Conservation (phyloP, 2,888 invertebrate genomes). For the Sialis fuliginosa region DNA sequence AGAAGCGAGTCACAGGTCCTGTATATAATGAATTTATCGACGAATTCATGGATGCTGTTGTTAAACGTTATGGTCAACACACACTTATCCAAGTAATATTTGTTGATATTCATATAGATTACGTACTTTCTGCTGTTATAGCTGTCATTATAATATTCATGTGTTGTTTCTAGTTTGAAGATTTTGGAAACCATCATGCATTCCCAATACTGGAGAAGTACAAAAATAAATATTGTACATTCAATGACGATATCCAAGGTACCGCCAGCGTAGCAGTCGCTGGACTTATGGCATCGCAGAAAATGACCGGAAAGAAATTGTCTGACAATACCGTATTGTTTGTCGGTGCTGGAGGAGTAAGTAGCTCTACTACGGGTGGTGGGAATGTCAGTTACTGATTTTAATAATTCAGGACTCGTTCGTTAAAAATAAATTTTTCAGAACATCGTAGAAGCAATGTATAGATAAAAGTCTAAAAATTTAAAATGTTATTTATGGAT, state of each 20-base stretch:
- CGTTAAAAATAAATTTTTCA: no score
- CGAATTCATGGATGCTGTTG: conserved; percentile 92
- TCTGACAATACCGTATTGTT: conserved; percentile 80
- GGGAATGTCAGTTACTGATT: neutral
- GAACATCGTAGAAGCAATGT: no score
- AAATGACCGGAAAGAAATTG: conserved; percentile 64
- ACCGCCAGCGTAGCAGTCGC: conserved; percentile 93
- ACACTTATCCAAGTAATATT: conserved; percentile 75
- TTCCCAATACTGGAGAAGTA: conserved; percentile 85
- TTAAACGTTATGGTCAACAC: conserved; percentile 71
- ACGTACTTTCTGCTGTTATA: conserved; percentile 83
- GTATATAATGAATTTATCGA: conserved; percentile 88
- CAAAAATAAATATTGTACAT: conserved; percentile 81
- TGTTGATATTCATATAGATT: conserved; percentile 96
- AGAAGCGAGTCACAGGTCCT: conserved; percentile 64
- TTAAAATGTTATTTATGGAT: no score
- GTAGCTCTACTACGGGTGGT: neutral
- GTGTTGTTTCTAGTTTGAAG: conserved; percentile 36
- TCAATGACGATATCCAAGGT: conserved; percentile 98
- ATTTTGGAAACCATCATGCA: conserved; percentile 96
- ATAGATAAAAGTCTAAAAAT: no score
- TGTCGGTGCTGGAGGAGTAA: conserved; percentile 59
- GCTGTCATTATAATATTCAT: conserved; percentile 42
- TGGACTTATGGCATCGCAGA: conserved; percentile 65
- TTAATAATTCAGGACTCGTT: no score